Conservation (phyloP, 1,140 invertebrate species). For the Zaprionus nigranus region DNA sequence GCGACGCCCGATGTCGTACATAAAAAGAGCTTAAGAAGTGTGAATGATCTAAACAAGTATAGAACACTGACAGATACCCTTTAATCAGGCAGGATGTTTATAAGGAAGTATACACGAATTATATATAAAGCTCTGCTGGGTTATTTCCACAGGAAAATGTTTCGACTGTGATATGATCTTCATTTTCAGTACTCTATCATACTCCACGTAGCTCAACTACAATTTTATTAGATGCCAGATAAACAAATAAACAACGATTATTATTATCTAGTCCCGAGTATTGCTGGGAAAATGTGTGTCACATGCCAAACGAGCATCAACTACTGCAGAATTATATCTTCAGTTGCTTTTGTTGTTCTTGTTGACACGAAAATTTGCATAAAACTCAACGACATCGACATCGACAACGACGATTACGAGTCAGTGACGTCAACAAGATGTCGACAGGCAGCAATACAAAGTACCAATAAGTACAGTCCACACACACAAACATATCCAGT, state of each 20-base stretch:
- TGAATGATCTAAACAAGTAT: neutral
- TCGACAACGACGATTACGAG: slow-evolving; percentile 28
- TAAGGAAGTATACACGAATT: neutral
- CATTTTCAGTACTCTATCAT: neutral
- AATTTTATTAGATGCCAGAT: neutral
- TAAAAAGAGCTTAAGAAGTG: slow-evolving; percentile 18
- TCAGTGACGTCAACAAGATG: slow-evolving; percentile 56
- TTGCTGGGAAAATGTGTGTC: slow-evolving; percentile 36
- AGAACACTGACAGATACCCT: neutral
- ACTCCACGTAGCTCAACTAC: neutral
- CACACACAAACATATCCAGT: neutral
- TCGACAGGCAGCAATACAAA: slow-evolving; percentile 28
- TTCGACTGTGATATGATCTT: neutral
- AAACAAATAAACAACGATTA: slow-evolving; percentile 39
- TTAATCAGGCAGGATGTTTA: neutral
- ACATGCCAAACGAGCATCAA: slow-evolving; percentile 28
- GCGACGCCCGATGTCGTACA: slow-evolving; percentile 20
- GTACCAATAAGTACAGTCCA: slow-evolving; percentile 29
- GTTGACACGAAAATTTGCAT: slow-evolving; percentile 39
- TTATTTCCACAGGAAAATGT: neutral
- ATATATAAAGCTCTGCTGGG: neutral
- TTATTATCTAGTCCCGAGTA: slow-evolving; percentile 38
- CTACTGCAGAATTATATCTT: slow-evolving; percentile 15
- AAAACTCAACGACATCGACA: slow-evolving; percentile 38
- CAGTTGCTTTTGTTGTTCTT: neutral